These are phyloP conservation scores for Eulacestoma nigropectus DNA, from an alignment of 2,113 vertebrate genomes.

Conservation along the genomic window DNA sequence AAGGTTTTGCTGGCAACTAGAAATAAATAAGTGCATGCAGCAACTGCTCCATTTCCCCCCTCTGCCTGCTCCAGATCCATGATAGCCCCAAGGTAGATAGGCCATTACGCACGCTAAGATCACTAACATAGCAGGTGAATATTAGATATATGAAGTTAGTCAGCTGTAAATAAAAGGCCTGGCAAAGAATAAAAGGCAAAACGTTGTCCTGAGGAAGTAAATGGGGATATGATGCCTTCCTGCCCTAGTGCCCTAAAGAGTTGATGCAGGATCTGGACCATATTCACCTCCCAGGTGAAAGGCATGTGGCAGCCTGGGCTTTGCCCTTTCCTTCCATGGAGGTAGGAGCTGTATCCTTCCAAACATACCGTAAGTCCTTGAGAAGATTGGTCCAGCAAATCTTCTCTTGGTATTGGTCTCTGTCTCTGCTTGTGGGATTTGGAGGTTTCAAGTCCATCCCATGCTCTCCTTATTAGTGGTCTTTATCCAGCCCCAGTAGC, in stretches of 20 bases:
- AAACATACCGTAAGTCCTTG: not conserved
- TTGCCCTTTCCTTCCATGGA: not conserved
- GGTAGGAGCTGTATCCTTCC: not conserved
- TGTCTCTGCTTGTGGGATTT: not conserved
- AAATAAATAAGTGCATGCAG: not conserved
- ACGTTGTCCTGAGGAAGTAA: not conserved
- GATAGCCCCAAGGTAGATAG: not conserved
- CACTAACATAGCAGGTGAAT: conserved; percentile 47
- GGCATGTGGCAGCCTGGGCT: not conserved
- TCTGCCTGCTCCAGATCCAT: not conserved
- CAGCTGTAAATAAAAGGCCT: conserved; percentile 46
- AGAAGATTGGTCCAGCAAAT: not conserved
- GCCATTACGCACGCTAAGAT: conserved; percentile 42
- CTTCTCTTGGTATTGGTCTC: not conserved
- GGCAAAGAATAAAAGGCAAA: conserved; percentile 51
- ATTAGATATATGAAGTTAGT: conserved; percentile 40
- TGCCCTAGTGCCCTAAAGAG: conserved; percentile 1
- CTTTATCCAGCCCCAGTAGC: not conserved
- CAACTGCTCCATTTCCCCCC: not conserved
- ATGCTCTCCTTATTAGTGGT: not conserved
- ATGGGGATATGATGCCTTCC: not conserved
- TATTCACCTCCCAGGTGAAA: not conserved
- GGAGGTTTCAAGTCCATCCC: not conserved
- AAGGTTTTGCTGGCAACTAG: not conserved
- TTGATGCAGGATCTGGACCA: not conserved